phyloP scores from a whole-genome alignment of 2,113 vertebrate genomes.

The Corythornis cristatus region DNA sequence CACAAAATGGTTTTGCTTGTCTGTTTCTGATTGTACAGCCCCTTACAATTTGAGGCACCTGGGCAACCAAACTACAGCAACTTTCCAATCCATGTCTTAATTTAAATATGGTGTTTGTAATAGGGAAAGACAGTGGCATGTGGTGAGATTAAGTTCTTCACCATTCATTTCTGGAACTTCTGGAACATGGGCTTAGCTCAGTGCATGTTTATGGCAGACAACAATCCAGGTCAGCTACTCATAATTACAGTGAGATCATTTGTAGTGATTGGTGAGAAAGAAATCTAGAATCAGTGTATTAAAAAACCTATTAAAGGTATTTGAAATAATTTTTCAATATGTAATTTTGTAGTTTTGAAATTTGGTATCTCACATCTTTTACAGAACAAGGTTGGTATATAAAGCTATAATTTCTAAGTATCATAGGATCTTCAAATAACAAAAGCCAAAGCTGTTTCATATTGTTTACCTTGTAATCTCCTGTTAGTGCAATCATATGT shows the following conservation, averaged over 20 bases:
- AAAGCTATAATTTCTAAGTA: background rate
- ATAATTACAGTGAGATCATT: background rate
- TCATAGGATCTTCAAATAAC: background rate
- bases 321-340: background rate
- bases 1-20: background rate
- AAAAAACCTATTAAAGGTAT: background rate
- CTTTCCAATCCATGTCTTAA: background rate
- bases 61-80: background rate
- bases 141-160: background rate
- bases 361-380: background rate
- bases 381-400: background rate
- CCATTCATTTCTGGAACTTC: background rate
- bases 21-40: background rate
- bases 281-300: background rate
- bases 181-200: background rate
- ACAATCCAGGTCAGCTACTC: background rate
- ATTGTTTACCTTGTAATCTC: background rate
- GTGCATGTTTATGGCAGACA: background rate
- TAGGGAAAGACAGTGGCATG: background rate
- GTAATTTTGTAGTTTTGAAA: background rate
- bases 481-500: background rate
- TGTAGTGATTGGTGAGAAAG: background rate
- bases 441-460: background rate
- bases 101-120: background rate
- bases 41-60: background rate